Conservation (phyloP, 2,888 invertebrate species). For the Eudemis profundana region DNA sequence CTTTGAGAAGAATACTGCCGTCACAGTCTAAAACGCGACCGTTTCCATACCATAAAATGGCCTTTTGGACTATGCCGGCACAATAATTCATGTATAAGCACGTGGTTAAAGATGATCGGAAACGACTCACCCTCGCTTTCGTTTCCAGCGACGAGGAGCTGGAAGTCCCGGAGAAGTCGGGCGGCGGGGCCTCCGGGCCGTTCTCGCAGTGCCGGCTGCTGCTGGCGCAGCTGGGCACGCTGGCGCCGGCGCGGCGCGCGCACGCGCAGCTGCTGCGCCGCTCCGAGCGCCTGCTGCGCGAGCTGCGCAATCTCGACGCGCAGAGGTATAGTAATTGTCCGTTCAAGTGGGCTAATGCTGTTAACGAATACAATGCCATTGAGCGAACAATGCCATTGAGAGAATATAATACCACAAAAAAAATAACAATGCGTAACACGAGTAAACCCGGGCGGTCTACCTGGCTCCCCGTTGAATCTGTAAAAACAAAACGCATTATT, state of each 20-base stretch:
- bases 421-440: no score
- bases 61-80: no score
- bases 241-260: constrained; percentile 94
- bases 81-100: background rate
- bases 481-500: no score
- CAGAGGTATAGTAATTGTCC: constrained; percentile 90
- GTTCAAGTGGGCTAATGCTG: no score
- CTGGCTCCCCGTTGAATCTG: no score
- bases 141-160: constrained; percentile 72
- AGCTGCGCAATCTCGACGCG: constrained; percentile 96
- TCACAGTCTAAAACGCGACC: no score
- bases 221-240: constrained; percentile 96
- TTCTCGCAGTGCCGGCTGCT: constrained; percentile 95
- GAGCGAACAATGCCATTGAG: no score
- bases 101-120: background rate
- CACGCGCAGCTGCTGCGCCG: constrained; percentile 94
- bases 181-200: constrained; percentile 78
- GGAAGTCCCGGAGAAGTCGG: constrained; percentile 65
- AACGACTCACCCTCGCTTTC: constrained; percentile 54
- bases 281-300: constrained; percentile 94
- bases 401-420: no score
- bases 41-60: no score
- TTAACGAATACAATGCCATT: no score
- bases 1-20: no score
- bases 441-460: no score